Evolutionary conservation across 1,140 invertebrate genomes (phyloP), one percentile per base, ranked within the genome.

Genomic region (Galendromus occidentalis): DNA sequence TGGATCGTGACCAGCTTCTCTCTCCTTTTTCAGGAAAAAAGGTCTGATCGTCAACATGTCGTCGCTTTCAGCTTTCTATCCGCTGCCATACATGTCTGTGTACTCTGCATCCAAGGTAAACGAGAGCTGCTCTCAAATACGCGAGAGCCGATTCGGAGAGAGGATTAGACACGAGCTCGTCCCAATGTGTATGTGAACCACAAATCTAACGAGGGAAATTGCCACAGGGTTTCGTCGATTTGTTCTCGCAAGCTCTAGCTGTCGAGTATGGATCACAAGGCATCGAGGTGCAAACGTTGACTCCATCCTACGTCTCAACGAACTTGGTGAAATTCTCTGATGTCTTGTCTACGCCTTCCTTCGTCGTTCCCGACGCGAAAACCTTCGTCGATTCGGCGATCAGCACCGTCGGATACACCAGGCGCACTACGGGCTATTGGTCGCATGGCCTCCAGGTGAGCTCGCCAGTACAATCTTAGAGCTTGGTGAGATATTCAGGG

Each of bases 41-140:
- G 90, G 90, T 0, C 87, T 88, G 0, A 82, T 94, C 59, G 86
- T 94, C 0, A 92, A 91, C 68, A 71, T 80, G 9, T 90, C 88
- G 1, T 91, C 89, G 0, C 86, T 86, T 1, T 84, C 88, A 0
- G 88, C 88, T 73, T 75, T 88, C 5, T 83, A 88, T 70, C 88
- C 89, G 0, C 75, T 91, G 66, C 88, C 91, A 0, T 77, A 90
- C 42, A 87, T 92, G 85, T 85, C 87, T 2, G 84, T 91, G 0
- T 94, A 94, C 74, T 86, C 87, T 0, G 89, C 89, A 7, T 85
- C 86, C 0, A 94, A 92, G 80, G 84, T 88, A n/a, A n/a, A n/a
- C n/a, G n/a, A n/a, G n/a, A n/a, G n/a, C n/a, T n/a, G n/a, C n/a
- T n/a, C n/a, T n/a, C n/a, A n/a, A n/a, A n/a, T n/a, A n/a, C n/a